Evolutionary conservation across 2,113 vertebrate genomes (phyloP), one percentile per base, ranked within the genome.

Genomic region (Tychaedon coryphoeus): DNA sequence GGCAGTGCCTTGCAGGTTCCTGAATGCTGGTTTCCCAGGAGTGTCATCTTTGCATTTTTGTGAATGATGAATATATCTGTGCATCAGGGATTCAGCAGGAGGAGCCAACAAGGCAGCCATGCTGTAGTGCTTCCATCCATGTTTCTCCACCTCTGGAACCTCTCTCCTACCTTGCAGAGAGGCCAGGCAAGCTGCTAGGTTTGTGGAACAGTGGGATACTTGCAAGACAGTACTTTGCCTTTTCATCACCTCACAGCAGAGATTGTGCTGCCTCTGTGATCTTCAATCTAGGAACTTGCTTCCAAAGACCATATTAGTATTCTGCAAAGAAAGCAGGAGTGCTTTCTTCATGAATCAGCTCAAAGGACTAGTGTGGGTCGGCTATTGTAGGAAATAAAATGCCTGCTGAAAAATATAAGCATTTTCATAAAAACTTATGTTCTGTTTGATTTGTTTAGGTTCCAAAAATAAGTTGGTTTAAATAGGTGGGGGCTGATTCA

Each of bases 341-440:
- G 65, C 34, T 90, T 88, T 90, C 94, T 73, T 90, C 82, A 57
- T 84, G 40, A 86, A 66, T 53, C 73, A 62, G 78, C 78, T 95
- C 85, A 94, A 92, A 94, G 73, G 43, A 54, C 73, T 73, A 78
- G 42, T 70, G 71, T 90, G 29, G 65, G 54, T 45, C 1, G 47
- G 61, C 82, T 88, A 16, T 65, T 72, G 17, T 25, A 71, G 58
- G 38, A 92, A 75, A 90, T 40, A 69, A 85, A 93, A 89, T 22
- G 29, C 25, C 47, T 77, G 34, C 65, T 84, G 76, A 47, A 45
- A 74, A 85, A 86, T 72, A 10, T 1, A 70, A 60, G 19, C 34
- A 29, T 71, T 64, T 25, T 2, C 4, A 64, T 22, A 24, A 18
- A 4, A 51, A 10, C n/a, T 45, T 61, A 47, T 8, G 6, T 81